Conservation (phyloP, 2,888 invertebrate species). For the Eurytoma adleriae region DNA sequence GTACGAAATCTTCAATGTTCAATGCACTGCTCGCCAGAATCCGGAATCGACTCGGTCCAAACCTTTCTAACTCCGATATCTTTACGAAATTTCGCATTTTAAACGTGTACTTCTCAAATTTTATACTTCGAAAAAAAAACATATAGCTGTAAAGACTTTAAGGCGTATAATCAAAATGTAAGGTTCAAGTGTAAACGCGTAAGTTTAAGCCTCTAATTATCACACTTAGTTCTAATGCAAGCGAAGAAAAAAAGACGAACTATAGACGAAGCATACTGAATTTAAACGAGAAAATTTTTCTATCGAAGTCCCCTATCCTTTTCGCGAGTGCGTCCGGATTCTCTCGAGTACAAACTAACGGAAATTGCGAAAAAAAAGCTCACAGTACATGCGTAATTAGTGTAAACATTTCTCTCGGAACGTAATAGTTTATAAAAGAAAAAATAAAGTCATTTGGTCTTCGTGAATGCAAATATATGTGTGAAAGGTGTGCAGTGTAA, state of each 20-base stretch:
- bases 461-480: conserved; percentile 33
- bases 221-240: conserved; percentile 25
- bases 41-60: conserved; percentile 18
- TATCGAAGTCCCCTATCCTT: conserved; percentile 4
- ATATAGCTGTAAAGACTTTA: conserved; percentile 31
- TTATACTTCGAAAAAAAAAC: conserved; percentile 35
- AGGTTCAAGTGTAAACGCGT: neutral
- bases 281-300: conserved; percentile 21
- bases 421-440: conserved; percentile 31
- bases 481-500: conserved; percentile 27
- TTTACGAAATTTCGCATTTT: conserved; percentile 42
- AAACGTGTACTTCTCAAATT: conserved; percentile 24
- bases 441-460: conserved; percentile 19
- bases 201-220: conserved; percentile 14
- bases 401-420: conserved; percentile 44
- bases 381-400: conserved; percentile 12
- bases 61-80: conserved; percentile 12
- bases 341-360: conserved; percentile 22
- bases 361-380: conserved; percentile 5
- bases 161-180: conserved; percentile 45
- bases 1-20: conserved; percentile 40
- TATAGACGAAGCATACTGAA: conserved; percentile 3
- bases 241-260: neutral
- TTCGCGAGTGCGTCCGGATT: conserved; percentile 36
- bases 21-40: conserved; percentile 39